These are phyloP conservation scores for Atrina japonica DNA, from an alignment of 2,888 invertebrate genomes.

Conservation along the genomic window DNA sequence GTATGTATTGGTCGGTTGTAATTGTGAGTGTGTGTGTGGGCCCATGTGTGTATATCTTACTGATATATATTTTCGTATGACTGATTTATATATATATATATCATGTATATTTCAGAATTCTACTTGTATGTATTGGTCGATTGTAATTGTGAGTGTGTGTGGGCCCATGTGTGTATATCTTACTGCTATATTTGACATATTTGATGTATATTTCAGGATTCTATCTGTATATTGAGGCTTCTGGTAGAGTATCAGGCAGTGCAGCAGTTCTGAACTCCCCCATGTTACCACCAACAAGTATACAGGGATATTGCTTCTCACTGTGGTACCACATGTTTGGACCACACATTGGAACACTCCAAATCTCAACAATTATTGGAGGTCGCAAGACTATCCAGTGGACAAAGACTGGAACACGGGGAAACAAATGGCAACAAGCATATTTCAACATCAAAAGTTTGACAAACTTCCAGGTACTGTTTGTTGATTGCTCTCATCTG, in stretches of 20 bases:
- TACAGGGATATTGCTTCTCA: constrained; percentile 66
- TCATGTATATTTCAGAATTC: no score
- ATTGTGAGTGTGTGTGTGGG: no score
- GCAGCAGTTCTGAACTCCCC: constrained; percentile 82
- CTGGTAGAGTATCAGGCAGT: constrained; percentile 84
- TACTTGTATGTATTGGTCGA: no score
- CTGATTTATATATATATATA: no score
- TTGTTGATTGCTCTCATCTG: no score
- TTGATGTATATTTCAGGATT: constrained; percentile 64
- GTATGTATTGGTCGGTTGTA: no score
- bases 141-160: no score
- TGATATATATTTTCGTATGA: no score
- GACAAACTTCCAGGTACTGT: constrained; percentile 65
- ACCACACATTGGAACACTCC: constrained; percentile 63
- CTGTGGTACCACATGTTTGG: constrained; percentile 79
- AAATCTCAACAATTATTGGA: constrained; percentile 53
- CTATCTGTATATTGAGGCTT: constrained; percentile 92
- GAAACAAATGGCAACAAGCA: constrained; percentile 69
- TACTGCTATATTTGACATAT: no score
- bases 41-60: no score
- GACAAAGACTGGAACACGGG: constrained; percentile 67
- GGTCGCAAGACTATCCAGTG: constrained; percentile 54
- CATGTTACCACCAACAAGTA: constrained; percentile 53
- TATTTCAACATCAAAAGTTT: constrained; percentile 61
- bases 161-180: no score